phyloP scores from a whole-genome alignment of 1,140 invertebrate genomes.

The Trypoxylus dichotomus region DNA sequence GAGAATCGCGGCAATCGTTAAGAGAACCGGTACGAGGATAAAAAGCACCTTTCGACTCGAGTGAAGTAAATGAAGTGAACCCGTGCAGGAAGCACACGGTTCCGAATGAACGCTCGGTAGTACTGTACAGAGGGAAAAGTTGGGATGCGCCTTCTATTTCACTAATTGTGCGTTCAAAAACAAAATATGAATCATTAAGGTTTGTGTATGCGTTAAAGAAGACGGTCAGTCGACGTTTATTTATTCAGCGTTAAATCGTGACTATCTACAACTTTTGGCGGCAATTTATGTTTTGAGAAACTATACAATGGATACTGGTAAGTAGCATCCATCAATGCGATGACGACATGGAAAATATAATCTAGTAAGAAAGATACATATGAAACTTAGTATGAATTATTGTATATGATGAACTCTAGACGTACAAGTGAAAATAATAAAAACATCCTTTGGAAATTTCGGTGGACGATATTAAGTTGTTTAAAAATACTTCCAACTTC shows the following conservation, averaged over 20 bases:
- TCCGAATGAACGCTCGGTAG: neutral
- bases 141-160: neutral
- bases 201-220: neutral
- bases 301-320: neutral
- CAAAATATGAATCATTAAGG: neutral
- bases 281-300: neutral
- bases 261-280: neutral
- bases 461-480: no score
- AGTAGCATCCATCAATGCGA: neutral
- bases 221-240: neutral
- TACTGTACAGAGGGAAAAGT: neutral
- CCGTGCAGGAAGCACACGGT: neutral
- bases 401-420: no score
- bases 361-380: no score
- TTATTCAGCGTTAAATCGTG: neutral
- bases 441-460: no score
- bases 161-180: neutral
- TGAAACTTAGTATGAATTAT: no score
- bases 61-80: neutral
- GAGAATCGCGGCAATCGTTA: constrained; percentile 3
- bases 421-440: no score
- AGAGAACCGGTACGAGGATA: no score
- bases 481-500: no score
- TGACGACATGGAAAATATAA: neutral
- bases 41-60: neutral